phyloP scores from a whole-genome alignment of 1,140 invertebrate genomes.

The Drosophila pruinosa region DNA sequence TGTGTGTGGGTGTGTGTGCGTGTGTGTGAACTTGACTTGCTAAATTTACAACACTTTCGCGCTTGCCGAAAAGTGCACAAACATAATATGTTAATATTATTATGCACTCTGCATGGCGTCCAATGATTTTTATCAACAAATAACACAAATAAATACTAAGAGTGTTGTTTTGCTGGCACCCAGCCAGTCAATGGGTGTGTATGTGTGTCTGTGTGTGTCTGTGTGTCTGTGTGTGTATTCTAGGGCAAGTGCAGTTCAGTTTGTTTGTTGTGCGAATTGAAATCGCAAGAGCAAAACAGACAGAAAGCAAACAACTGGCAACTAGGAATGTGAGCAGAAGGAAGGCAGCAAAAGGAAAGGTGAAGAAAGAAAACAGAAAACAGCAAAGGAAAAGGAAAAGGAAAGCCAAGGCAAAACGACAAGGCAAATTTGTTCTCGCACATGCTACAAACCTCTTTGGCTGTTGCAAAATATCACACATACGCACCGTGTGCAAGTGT shows the following conservation, averaged over 20 bases:
- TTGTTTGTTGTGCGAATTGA: conserved; percentile 20
- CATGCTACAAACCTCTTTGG: conserved; percentile 28
- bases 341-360: neutral
- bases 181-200: conserved; percentile 12
- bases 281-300: conserved; percentile 1
- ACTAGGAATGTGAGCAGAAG: neutral
- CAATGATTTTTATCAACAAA: conserved; percentile 41
- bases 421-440: conserved; percentile 6
- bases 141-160: conserved; percentile 12
- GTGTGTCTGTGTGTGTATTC: too few relatives aligned
- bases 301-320: neutral
- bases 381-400: neutral
- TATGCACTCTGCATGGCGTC: neutral
- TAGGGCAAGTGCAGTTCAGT: conserved; percentile 29
- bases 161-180: conserved; percentile 15
- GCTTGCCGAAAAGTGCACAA: neutral
- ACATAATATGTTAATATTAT: neutral
- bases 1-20: too few relatives aligned
- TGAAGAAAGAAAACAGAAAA: neutral
- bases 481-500: conserved; percentile 33
- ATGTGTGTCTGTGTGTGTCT: too few relatives aligned
- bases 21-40: conserved; percentile 26
- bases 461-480: conserved; percentile 23
- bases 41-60: conserved; percentile 27
- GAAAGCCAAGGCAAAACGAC: too few relatives aligned